Evolutionary conservation across 2,888 invertebrate species (phyloP).

Genomic region (Argyresthia goedartella): DNA sequence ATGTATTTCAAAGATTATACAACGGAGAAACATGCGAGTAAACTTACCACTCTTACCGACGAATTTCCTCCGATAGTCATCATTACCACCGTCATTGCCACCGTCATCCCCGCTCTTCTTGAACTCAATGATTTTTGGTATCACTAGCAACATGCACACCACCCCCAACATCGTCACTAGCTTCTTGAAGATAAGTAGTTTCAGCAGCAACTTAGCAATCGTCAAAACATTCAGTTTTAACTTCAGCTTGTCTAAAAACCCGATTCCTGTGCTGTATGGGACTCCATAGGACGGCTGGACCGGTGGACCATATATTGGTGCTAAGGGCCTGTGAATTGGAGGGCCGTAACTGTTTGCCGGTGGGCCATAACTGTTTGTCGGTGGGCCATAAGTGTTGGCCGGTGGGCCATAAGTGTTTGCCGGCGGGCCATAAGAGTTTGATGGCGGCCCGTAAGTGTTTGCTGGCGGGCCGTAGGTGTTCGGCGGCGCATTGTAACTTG

Average conservation of each 20-base stretch:
- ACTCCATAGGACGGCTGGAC: conserved; percentile 59
- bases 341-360: conserved; percentile 47
- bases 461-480: conserved; percentile 43
- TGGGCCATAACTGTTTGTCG: conserved; percentile 34
- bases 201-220: conserved; percentile 80
- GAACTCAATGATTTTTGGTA: conserved; percentile 75
- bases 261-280: conserved; percentile 67
- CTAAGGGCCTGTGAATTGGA: conserved; percentile 17
- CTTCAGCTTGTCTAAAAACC: conserved; percentile 76
- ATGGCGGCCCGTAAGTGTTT: conserved; percentile 41
- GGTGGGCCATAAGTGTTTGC: conserved; percentile 55
- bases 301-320: too few relatives aligned
- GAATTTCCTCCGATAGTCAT: conserved; percentile 15
- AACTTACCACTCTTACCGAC: conserved; percentile 36
- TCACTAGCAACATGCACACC: conserved; percentile 80
- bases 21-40: background rate
- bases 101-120: conserved; percentile 1
- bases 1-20: background rate
- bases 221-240: conserved; percentile 79
- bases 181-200: conserved; percentile 84
- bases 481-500: conserved; percentile 42
- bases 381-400: conserved; percentile 45
- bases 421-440: conserved; percentile 45
- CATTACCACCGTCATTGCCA: background rate
- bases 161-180: conserved; percentile 84